phyloP scores from a whole-genome alignment of 2,888 invertebrate species.

The Frankliniella intonsa region DNA sequence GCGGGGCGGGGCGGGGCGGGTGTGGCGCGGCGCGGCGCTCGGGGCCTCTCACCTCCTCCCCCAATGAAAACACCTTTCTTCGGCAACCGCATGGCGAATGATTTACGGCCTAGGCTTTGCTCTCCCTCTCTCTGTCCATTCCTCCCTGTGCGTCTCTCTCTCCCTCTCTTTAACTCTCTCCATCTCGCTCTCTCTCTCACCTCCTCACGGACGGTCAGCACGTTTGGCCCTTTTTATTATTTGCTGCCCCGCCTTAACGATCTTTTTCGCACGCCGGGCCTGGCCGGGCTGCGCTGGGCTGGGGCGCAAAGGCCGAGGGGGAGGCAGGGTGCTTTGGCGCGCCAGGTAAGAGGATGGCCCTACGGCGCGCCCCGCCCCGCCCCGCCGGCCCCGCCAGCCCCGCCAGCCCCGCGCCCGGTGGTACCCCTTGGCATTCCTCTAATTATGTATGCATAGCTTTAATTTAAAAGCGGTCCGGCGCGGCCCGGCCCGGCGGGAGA shows the following conservation, averaged over 20 bases:
- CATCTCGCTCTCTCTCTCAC: background rate
- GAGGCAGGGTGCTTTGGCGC: background rate
- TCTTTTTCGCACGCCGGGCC: background rate
- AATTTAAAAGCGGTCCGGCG: constrained; percentile 5
- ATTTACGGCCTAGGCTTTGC: background rate
- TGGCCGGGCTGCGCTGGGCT: background rate
- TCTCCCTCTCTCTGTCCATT: background rate
- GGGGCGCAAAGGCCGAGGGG: background rate
- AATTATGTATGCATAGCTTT: constrained; percentile 27
- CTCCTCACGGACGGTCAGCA: no score
- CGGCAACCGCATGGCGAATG: background rate
- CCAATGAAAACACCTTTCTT: constrained; percentile 20
- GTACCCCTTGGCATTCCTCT: constrained; percentile 21
- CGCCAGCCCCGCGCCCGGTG: background rate
- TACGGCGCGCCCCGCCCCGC: background rate
- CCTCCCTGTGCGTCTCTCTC: background rate
- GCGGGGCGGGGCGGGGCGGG: background rate
- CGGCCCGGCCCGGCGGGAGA: background rate
- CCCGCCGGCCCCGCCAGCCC: background rate
- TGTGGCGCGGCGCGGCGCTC: background rate
- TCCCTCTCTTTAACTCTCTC: background rate
- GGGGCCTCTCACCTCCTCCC: constrained; percentile 3
- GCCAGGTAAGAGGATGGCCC: background rate
- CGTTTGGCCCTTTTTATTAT: background rate
- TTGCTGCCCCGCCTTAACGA: constrained; percentile 16